Base-by-base conservation (phyloP, 1,140 invertebrate genomes). In the Hetaerina americana region DNA sequence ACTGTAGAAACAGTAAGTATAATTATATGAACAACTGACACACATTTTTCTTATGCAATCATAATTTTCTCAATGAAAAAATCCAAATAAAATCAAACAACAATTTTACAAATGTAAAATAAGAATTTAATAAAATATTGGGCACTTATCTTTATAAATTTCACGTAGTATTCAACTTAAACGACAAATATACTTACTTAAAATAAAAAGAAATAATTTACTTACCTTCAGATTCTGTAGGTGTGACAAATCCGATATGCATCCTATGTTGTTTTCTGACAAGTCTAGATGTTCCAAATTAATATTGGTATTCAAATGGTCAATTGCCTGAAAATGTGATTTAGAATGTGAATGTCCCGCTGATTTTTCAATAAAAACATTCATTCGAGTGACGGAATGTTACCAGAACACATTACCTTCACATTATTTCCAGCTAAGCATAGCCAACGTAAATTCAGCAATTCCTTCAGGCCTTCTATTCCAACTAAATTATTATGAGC, bases 401-500 rank as follows among this genome's bases (percentile, higher is more conserved):
- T 5, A n/a, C 5, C 5, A 6, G 31, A 15, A 12, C 29, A 73
- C 57, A 26, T 74, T 80, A 88, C 87, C 83, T 90, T 90, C 70
- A 90, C 86, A 78, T 87, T 90, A 80, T 92, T 92, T 66, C 86
- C 86, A 71, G 89, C 86, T 68, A 92, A 80, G 80, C 87, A 89
- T 26, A 96, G 82, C 76, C 90, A 90, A 77, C 89, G 88, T 70
- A 96, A 84, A 78, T 92, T 88, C 69, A 85, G 82, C 73, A 95
- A 85, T 28, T 95, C 92, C 80, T 92, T 93, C 6, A 96, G 83
- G 26, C 92, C 93, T 82, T 96, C 93, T 77, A 96, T 94, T 27
- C 89, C 90, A 6, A 93, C 84, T 73, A 96, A 93, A 69, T 90
- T 89, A 83, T 96, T 96, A 79, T 93, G 89, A 68, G 92, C 89